phyloP scores from a whole-genome alignment of 2,113 vertebrate species.

The Grus americana region DNA sequence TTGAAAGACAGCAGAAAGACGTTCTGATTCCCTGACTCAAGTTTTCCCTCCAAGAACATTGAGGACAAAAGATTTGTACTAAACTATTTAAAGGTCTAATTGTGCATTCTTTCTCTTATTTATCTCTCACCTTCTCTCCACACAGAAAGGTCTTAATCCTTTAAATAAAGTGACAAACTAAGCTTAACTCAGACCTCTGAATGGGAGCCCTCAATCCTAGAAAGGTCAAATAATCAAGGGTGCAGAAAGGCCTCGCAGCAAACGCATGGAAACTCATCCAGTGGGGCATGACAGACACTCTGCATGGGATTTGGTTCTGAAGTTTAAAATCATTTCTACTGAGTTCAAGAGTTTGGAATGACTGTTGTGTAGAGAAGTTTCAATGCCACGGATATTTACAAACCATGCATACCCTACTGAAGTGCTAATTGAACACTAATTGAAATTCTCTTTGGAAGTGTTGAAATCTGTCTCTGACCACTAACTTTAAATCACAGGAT shows the following conservation, averaged over 20 bases:
- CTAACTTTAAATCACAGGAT: not conserved
- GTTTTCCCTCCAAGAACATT: not conserved
- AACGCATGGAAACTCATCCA: not conserved
- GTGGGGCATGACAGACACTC: not conserved
- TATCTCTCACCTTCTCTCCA: not conserved
- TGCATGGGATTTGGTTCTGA: not conserved
- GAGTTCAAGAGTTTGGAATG: not conserved
- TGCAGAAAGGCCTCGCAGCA: not conserved
- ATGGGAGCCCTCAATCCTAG: not conserved
- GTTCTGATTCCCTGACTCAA: not conserved
- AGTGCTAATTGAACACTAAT: rapidly evolving
- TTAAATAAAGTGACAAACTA: not conserved
- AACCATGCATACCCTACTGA: not conserved
- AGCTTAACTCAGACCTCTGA: not conserved
- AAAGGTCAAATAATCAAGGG: not conserved
- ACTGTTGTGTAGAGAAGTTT: not conserved
- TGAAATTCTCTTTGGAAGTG: not conserved
- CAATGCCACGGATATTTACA: not conserved
- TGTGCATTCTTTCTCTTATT: not conserved
- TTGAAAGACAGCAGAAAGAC: not conserved
- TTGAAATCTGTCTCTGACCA: not conserved
- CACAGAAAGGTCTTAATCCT: not conserved
- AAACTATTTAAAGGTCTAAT: not conserved
- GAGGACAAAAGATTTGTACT: not conserved
- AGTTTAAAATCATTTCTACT: not conserved